Evolutionary conservation across 2,888 invertebrate species (phyloP), one percentile per base, ranked within the genome.

Genomic region (Panzeria rudis): DNA sequence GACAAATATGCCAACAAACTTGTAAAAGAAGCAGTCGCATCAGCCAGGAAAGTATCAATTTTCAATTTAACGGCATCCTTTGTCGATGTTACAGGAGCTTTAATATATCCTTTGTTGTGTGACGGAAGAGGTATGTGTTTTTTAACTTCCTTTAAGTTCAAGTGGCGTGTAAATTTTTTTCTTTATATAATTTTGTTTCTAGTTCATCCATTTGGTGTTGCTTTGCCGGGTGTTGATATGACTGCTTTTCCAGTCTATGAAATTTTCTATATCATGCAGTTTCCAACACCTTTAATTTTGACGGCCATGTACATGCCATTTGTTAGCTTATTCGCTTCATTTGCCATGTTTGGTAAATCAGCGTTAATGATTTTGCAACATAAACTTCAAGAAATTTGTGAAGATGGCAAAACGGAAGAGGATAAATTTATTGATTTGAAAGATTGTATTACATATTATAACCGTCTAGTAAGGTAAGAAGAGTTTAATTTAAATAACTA

Each of bases 171-270:
- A 13, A 9, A 47, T 38, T 69, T 29, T 11, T 17, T 62, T 25
- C 0, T 9, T 59, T 32, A 8, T 32, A 50, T 11, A 23, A 23
- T 9, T 50, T 71, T 86, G 41, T 13, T 52, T 17, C 35, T 38
- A 92, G 91, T 84, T n/a, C 91, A 90, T 87, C 90, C 92, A 0
- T 89, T 90, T 76, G 91, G 90, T 35, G 87, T 92, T 41, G 89
- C 89, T 3, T 61, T 92, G 20, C 92, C 92, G 0, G 88, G 87
- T 41, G 72, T 91, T 44, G 89, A 92, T 86, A 87, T 90, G 75
- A 88, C 87, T 4, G 72, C 83, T 1, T 87, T 87, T 3, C 92
- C 92, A 3, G 32, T 88, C 15, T 92, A 91, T 84, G 91, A 92
- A 86, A 87, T 91, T n/a, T 85, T 90, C 68, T 92, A 90, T 79